These are phyloP conservation scores for Agrochola litura DNA, from an alignment of 2,888 invertebrate species.

Conservation along the genomic window DNA sequence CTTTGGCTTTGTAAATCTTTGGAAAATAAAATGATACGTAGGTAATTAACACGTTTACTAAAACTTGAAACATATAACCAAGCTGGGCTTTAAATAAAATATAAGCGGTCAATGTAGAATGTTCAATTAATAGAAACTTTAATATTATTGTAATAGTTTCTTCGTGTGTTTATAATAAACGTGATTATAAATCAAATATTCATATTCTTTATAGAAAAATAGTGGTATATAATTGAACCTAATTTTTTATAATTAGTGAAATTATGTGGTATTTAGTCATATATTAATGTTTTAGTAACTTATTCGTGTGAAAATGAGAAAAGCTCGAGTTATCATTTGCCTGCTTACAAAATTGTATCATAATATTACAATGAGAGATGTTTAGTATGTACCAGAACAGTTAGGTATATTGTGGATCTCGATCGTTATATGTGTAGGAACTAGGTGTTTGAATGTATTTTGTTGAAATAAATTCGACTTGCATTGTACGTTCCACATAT, in stretches of 20 bases:
- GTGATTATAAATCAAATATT: slow-evolving; percentile 46
- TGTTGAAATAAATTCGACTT: slow-evolving; percentile 45
- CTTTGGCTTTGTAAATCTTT: slow-evolving; percentile 24
- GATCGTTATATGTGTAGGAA: slow-evolving; percentile 37
- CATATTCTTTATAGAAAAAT: slow-evolving; percentile 24
- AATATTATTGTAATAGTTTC: slow-evolving; percentile 32
- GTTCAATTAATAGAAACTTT: slow-evolving; percentile 72
- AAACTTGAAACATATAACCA: slow-evolving; percentile 51
- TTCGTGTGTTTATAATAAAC: slow-evolving; percentile 34
- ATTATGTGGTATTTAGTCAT: slow-evolving; percentile 21
- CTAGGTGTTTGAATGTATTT: slow-evolving; percentile 27
- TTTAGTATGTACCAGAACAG: slow-evolving; percentile 27
- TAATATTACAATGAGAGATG: background rate
- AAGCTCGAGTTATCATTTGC: slow-evolving; percentile 22
- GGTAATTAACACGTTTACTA: slow-evolving; percentile 26
- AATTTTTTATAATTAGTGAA: slow-evolving; percentile 23
- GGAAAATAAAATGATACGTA: slow-evolving; percentile 11
- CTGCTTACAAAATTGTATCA: slow-evolving; percentile 20
- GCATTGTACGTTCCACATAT: slow-evolving; percentile 59
- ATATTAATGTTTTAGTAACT: slow-evolving; percentile 12
- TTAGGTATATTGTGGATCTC: slow-evolving; percentile 40
- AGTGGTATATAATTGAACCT: slow-evolving; percentile 21
- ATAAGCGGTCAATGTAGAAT: slow-evolving; percentile 67
- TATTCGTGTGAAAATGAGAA: slow-evolving; percentile 32
- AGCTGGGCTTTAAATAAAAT: slow-evolving; percentile 73